phyloP scores from a whole-genome alignment of 2,797 vertebrate genomes.

The Staurois parvus region DNA sequence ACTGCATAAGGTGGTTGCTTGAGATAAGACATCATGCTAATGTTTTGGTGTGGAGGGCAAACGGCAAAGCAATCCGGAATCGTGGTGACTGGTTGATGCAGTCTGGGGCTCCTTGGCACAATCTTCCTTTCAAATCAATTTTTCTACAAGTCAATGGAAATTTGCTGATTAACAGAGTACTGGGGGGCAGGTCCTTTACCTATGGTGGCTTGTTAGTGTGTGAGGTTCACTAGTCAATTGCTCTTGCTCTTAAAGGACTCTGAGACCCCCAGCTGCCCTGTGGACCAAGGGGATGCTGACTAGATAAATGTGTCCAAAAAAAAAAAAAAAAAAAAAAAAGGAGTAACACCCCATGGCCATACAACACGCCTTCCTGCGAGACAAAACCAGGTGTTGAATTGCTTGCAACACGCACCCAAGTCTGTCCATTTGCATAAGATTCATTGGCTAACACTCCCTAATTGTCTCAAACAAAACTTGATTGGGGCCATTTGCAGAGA shows the following conservation, averaged over 20 bases:
- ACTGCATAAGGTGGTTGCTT: constrained; percentile 99
- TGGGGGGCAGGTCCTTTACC: constrained; percentile 62
- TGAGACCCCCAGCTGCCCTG: constrained; percentile 77
- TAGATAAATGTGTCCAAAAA: constrained; percentile 79
- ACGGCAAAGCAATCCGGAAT: constrained; percentile 46
- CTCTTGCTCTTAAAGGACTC: constrained; percentile 75
- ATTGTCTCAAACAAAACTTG: constrained; percentile 91
- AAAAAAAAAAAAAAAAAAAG: constrained; percentile 70
- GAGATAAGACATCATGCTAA: constrained; percentile 99
- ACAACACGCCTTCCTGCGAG: constrained; percentile 79
- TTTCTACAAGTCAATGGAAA: constrained; percentile 60
- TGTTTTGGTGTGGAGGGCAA: constrained; percentile 82
- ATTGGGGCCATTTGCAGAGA: constrained; percentile 94
- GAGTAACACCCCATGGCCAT: constrained; percentile 75
- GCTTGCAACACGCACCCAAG: constrained; percentile 80
- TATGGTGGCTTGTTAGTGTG: constrained; percentile 67
- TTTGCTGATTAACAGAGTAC: constrained; percentile 65
- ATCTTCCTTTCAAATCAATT: constrained; percentile 46
- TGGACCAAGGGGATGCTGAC: constrained; percentile 74
- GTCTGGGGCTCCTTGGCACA: constrained; percentile 46
- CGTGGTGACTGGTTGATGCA: constrained; percentile 9
- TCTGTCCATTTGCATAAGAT: constrained; percentile 87
- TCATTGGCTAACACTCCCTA: constrained; percentile 87
- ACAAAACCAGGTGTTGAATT: constrained; percentile 87
- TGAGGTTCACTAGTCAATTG: constrained; percentile 66